These are phyloP conservation scores for Sebastes baramenuke DNA, from an alignment of 2,797 vertebrate genomes.

Conservation along the genomic window DNA sequence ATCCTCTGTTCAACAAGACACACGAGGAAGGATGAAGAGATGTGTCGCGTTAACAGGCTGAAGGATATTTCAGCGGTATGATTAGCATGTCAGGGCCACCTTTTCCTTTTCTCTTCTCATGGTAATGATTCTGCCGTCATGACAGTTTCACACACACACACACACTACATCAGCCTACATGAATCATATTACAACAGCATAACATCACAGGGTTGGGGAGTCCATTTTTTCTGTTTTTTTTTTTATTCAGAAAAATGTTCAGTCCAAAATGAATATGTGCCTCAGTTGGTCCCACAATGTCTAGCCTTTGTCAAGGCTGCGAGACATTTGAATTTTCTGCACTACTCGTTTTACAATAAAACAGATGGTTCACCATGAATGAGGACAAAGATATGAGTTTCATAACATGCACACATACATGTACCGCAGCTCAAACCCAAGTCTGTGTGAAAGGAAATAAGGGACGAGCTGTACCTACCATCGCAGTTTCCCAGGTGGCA, in stretches of 20 bases:
- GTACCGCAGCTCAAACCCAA: not conserved
- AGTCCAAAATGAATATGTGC: conserved; percentile 42
- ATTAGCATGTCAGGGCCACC: not conserved
- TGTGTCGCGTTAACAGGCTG: not conserved
- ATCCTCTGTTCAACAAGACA: conserved; percentile 24
- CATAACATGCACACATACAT: conserved; percentile 16
- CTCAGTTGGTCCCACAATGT: conserved; percentile 48
- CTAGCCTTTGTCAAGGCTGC: conserved; percentile 27
- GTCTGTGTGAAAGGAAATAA: not conserved
- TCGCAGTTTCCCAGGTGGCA: conserved; percentile 17
- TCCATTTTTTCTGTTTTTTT: not conserved
- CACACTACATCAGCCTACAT: not conserved
- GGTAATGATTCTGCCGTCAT: not conserved
- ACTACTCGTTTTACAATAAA: conserved; percentile 39
- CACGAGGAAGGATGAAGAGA: conserved; percentile 1
- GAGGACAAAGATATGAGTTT: conserved; percentile 16
- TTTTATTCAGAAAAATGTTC: conserved; percentile 46
- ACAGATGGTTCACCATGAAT: conserved; percentile 27
- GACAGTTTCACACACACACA: not conserved
- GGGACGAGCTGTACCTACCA: not conserved
- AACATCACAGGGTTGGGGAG: not conserved
- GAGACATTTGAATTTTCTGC: conserved; percentile 35
- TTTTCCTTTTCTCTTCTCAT: not conserved
- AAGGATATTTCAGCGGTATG: not conserved
- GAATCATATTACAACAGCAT: not conserved